phyloP scores from a whole-genome alignment of 53 echinoderm and acorn worm genomes.

The Antedon mediterranea region DNA sequence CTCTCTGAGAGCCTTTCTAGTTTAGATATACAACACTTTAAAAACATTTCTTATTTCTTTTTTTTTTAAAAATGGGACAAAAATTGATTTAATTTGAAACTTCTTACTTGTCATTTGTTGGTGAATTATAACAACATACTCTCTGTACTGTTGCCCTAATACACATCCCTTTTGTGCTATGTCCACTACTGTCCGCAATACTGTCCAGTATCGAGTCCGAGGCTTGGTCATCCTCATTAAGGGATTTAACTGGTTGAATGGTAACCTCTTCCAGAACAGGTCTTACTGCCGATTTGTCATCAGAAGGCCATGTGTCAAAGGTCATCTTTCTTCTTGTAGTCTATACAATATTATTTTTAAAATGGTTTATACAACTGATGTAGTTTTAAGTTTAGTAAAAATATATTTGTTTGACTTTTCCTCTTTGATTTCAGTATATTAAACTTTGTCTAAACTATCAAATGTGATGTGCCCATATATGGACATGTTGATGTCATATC shows the following conservation, averaged over 20 bases:
- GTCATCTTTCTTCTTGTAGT: not conserved
- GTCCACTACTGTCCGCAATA: constrained; percentile 46
- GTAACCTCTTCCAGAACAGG: not conserved
- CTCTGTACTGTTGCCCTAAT: constrained; percentile 45
- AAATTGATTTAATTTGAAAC: no score
- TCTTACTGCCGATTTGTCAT: not conserved
- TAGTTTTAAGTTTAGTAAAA: no score
- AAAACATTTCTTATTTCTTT: no score
- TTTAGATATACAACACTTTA: no score
- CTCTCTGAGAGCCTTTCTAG: no score
- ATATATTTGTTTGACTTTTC: no score
- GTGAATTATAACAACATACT: constrained; percentile 17
- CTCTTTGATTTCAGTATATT: no score
- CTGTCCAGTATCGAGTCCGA: constrained; percentile 55
- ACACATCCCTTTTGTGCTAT: constrained; percentile 35
- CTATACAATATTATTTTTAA: not conserved
- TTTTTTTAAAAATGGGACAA: no score
- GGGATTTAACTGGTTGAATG: not conserved
- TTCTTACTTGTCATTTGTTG: no score
- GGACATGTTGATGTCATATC: no score
- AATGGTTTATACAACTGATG: not conserved
- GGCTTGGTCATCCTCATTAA: not conserved
- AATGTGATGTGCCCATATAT: no score
- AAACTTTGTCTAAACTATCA: no score
- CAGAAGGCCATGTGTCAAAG: not conserved